Conservation (phyloP, 1,140 invertebrate genomes). For the Ceratitis capitata region DNA sequence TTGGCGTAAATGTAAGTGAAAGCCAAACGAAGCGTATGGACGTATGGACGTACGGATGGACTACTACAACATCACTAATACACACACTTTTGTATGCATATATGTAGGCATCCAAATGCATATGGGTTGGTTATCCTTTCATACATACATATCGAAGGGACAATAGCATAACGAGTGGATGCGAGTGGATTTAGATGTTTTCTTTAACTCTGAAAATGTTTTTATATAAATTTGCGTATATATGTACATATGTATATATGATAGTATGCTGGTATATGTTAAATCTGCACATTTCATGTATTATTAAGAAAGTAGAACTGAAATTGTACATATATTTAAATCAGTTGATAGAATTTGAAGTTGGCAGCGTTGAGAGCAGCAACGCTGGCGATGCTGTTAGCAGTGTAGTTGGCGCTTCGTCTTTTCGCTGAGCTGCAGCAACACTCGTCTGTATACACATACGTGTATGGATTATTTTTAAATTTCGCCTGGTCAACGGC, state of each 20-base stretch:
- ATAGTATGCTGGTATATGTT: no score
- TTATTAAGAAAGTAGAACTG: not conserved
- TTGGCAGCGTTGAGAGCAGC: not conserved
- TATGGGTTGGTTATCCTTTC: not conserved
- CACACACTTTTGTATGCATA: not conserved
- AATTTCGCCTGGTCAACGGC: no score
- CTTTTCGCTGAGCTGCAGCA: not conserved
- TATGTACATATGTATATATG: not conserved
- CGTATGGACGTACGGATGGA: no score
- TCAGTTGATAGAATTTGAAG: not conserved
- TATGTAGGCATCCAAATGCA: not conserved
- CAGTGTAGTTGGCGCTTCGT: not conserved
- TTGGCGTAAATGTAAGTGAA: conserved; percentile 33
- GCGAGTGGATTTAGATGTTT: not conserved
- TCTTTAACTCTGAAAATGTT: not conserved
- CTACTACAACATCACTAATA: not conserved
- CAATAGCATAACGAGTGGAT: not conserved
- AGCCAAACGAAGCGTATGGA: conserved; percentile 32
- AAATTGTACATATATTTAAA: not conserved
- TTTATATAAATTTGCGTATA: not conserved
- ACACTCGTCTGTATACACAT: not conserved
- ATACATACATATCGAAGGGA: not conserved
- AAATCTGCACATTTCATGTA: not conserved
- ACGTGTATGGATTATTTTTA: no score
- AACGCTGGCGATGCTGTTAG: not conserved